A percentile compares a stretch with the other conserved stretches of the same genome.
Evolutionary conservation across 2,113 vertebrate genomes (phyloP).

Genomic region (Ophthalmolycus amberensis): DNA sequence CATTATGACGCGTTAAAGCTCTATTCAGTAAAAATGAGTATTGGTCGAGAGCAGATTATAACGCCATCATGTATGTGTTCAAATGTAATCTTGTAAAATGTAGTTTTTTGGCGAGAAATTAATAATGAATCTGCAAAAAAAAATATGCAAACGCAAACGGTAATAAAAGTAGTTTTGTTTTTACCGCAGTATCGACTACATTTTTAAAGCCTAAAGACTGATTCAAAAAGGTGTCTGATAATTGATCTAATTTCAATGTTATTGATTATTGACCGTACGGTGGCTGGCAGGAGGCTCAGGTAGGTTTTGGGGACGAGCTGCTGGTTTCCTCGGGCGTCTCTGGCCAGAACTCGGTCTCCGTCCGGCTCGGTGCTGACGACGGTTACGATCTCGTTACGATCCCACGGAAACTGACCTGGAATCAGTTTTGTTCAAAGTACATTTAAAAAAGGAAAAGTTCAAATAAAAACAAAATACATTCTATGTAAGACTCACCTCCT

Average conservation of each 20-base stretch:
- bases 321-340: conserved; percentile 68
- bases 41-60: neutral
- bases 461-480: no score
- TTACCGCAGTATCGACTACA: no score
- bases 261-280: conserved; percentile 52
- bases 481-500: no score
- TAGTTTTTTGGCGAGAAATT: no score
- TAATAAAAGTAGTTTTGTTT: no score
- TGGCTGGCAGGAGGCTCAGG: conserved; percentile 49
- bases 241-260: neutral
- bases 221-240: neutral
- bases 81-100: no score
- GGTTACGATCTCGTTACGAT: conserved; percentile 61
- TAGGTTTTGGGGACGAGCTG: conserved; percentile 73
- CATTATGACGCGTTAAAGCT: no score
- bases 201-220: no score
- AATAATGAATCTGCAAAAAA: no score
- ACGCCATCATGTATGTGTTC: no score
- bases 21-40: neutral
- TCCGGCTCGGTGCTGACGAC: conserved; percentile 42
- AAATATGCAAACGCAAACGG: no score
- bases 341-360: conserved; percentile 62
- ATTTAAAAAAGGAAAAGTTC: neutral
- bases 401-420: conserved; percentile 64
- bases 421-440: neutral